Evolutionary conservation across 2,113 vertebrate species (phyloP).

Genomic region (Sorex araneus): DNA sequence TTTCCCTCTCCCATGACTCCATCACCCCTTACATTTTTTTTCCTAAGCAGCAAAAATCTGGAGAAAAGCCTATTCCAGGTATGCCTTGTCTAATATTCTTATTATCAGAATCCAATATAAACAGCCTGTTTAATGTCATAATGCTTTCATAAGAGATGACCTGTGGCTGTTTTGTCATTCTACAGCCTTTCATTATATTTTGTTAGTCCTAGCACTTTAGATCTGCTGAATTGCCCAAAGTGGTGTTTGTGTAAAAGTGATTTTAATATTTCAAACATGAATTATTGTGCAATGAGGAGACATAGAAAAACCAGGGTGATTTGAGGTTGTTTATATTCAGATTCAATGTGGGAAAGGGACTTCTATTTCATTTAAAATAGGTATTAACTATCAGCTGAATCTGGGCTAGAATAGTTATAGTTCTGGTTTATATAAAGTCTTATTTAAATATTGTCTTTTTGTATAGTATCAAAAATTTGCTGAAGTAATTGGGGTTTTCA

Average conservation of each 20-base stretch:
- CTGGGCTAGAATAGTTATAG: not conserved
- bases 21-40: not conserved
- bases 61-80: slow-evolving; percentile 99
- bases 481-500: too few relatives aligned
- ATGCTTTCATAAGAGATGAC: not conserved
- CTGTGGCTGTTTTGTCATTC: slow-evolving; percentile 38
- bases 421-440: not conserved
- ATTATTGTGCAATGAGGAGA: slow-evolving; percentile 7
- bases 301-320: not conserved
- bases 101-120: too few relatives aligned
- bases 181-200: slow-evolving; percentile 19
- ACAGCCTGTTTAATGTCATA: not conserved
- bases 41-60: slow-evolving; percentile 94
- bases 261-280: slow-evolving; percentile 33
- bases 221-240: slow-evolving; percentile 30
- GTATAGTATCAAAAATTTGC: not conserved
- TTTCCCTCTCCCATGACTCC: not conserved
- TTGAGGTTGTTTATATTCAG: not conserved
- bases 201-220: slow-evolving; percentile 33
- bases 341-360: not conserved
- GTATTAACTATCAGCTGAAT: not conserved
- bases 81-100: slow-evolving; percentile 80
- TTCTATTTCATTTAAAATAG: slow-evolving; percentile 23
- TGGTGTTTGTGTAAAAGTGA: slow-evolving; percentile 34
- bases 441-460: not conserved